Percentiles rank a stretch among this genome's conserved stretches.
Evolutionary conservation across 1,140 invertebrate genomes (phyloP).

Genomic region (Acyrthosiphon pisum): DNA sequence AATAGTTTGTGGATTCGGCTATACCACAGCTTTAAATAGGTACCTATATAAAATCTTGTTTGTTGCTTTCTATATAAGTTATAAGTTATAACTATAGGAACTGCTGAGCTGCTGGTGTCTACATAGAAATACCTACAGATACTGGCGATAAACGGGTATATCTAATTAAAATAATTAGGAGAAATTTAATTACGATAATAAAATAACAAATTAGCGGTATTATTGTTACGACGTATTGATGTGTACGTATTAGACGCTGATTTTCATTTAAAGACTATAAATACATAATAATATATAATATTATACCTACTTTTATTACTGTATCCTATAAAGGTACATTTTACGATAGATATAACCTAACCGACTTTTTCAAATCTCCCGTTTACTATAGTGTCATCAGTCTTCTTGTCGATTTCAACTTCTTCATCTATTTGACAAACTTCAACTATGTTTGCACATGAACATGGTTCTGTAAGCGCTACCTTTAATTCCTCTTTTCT

Average conservation of each 20-base stretch:
- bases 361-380: no score
- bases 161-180: slow-evolving; percentile 4
- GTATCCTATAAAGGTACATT: not conserved
- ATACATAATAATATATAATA: not conserved
- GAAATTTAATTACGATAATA: not conserved
- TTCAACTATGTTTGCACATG: no score
- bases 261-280: not conserved
- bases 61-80: not conserved
- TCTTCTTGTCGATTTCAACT: no score
- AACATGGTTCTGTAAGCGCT: no score
- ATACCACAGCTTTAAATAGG: no score
- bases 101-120: not conserved
- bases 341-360: no score
- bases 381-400: no score
- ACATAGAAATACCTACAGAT: not conserved
- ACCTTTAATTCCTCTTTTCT: no score
- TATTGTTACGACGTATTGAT: not conserved
- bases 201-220: not conserved
- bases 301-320: not conserved
- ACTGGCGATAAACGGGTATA: not conserved
- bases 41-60: not conserved
- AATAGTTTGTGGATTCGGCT: not conserved
- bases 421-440: no score
- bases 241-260: not conserved
- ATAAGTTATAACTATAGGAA: not conserved